Base-by-base conservation (phyloP, 2,888 invertebrate species). In the Hemaris fuciformis region DNA sequence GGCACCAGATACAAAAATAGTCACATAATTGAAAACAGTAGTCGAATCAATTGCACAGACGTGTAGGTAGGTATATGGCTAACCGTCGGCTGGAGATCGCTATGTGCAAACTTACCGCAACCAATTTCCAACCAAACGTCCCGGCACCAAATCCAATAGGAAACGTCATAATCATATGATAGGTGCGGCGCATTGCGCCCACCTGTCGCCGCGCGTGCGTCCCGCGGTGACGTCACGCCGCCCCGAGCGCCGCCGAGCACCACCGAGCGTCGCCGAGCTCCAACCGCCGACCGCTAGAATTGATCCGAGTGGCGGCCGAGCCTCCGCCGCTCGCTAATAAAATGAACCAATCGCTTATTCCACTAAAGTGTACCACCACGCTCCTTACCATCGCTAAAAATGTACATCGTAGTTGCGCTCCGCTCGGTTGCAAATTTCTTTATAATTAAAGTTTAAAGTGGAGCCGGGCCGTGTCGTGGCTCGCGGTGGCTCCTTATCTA, bases 181-280 rank as follows among this genome's bases (percentile, higher is more conserved):
- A 89, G 88, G 87, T 83, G 83, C 87, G 85, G 89, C 91, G 92
- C 92, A 91, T 77, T 91, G 91, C 90, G 89, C 87, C 88, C 91
- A 91, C 92, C 92, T 92, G 91, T 90, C 91, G 88, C 76, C 89
- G 89, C 91, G 92, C 90, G 79, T 91, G 91, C 92, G 91, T 88
- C 87, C 83, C 85, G 80, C 77, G 72, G 61, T 91, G 91, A 90
- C 91, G 91, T 90, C 91, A 91, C 80, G 68, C 68, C 67, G 68
- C 68, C 73, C 81, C 85, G 86, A 84, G 64, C 67, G 56, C 67
- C 42, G 70, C 78, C 82, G 83, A 83, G 60, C 66, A 31, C 58
- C 66, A 59, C 75, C 84, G 84, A 76, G 67, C 65, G 62, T 67
- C 64, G 69, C 73, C 80, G 70, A 72, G 77, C 31, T 18, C 10